These are phyloP conservation scores for Amblyopsis rosae DNA, from an alignment of 2,113 vertebrate species.

Conservation along the genomic window DNA sequence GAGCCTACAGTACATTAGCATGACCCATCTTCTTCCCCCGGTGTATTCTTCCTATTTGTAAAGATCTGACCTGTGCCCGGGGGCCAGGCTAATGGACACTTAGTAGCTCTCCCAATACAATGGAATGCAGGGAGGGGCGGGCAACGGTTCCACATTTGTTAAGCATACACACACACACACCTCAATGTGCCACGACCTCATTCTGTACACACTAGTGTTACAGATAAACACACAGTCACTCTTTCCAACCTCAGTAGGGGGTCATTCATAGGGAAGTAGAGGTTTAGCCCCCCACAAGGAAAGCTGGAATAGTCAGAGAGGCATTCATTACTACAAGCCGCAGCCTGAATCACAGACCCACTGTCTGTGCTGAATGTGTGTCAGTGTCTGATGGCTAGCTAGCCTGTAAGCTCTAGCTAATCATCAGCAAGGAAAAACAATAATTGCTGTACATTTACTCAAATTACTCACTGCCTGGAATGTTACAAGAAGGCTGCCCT, in stretches of 20 bases:
- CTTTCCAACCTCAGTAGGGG: conserved; percentile 53
- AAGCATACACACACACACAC: neutral
- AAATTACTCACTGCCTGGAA: too few species aligned
- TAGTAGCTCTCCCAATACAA: conserved; percentile 53
- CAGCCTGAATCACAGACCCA: conserved; percentile 27
- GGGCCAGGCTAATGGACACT: conserved; percentile 37
- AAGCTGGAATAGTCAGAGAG: conserved; percentile 28
- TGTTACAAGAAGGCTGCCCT: too few species aligned
- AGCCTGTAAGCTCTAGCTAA: conserved; percentile 1
- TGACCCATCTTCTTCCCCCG: conserved; percentile 49
- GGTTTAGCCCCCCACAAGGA: conserved; percentile 27
- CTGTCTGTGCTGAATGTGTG: conserved; percentile 22
- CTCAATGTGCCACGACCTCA: conserved; percentile 22
- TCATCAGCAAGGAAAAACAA: neutral
- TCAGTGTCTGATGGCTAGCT: neutral
- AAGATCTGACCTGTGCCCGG: conserved; percentile 45
- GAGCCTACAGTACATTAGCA: conserved; percentile 16
- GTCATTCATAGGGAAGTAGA: conserved; percentile 17
- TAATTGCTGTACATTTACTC: neutral
- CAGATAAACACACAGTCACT: conserved; percentile 31
- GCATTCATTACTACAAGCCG: conserved; percentile 36
- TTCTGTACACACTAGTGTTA: conserved; percentile 21
- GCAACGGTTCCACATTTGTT: neutral
- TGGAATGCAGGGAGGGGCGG: conserved; percentile 34
- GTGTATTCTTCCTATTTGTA: conserved; percentile 36